Evolutionary conservation across 2,888 invertebrate genomes (phyloP), one percentile per base, ranked within the genome.

Genomic region (Orchesella flavescens): DNA sequence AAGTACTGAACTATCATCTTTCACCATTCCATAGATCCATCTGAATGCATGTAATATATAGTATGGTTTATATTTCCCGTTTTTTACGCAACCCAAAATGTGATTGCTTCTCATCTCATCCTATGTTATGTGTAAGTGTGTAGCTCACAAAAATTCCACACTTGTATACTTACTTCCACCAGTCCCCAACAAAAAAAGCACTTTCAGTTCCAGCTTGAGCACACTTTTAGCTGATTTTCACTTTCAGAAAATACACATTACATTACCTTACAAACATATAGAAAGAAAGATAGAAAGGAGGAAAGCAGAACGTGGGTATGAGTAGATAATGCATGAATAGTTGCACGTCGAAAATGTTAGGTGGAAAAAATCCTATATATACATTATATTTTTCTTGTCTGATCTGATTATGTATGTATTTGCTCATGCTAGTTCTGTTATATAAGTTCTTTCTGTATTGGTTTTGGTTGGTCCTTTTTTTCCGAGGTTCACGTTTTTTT

Each of bases 171-270:
- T 59, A 1, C 53, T 49, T 12, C 53, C 23, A 59, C 59, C 72
- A 72, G 59, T 59, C 59, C 59, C 19, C 55, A 7, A 4, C 34
- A 4, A 2, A 34, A 34, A 34, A 34, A 34, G 34, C 34, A 34
- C 34, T 34, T 34, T 7, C 7, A 4, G 61, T 34, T 34, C 34
- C 7, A 4, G 61, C 17, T 15, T 73, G 73, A 61, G 61, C 23
- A 59, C 46, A 61, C 73, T 34, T 73, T 73, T 73, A 44, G 61
- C 73, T 73, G 73, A 73, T 73, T 73, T 73, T 21, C 44, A 73
- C 73, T 73, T 72, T 72, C 44, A 23, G 23, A 61, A 13, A 24
- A 24, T 24, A 12, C 61, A 61, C n/a, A 61, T 24, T 61, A 61
- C 61, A 13, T n/a, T n/a, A 46, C 46, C 46, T n/a, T 34, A 34